A percentile compares a stretch with the other conserved stretches of the same genome.
phyloP scores from a whole-genome alignment of 2,113 vertebrate species.

The Taurulus bubalis region DNA sequence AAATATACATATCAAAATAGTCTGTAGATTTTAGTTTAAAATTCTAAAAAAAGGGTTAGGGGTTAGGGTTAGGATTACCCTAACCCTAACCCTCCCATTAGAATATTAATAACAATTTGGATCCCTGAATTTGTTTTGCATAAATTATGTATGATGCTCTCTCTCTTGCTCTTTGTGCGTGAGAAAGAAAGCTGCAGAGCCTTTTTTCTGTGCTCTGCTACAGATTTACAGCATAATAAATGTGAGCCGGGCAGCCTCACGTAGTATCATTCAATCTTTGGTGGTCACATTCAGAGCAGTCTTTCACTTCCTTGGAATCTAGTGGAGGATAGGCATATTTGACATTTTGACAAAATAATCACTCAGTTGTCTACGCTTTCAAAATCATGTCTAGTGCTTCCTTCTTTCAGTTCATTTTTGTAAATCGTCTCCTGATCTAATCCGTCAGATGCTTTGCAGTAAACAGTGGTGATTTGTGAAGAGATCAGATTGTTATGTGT shows the following conservation, averaged over 20 bases:
- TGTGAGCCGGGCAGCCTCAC: conserved; percentile 18
- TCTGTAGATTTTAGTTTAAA: no score
- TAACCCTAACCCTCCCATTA: no score
- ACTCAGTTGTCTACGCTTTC: conserved; percentile 30
- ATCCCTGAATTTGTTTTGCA: conserved; percentile 19
- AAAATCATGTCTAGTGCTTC: conserved; percentile 31
- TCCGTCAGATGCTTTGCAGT: conserved; percentile 29
- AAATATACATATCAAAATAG: background rate
- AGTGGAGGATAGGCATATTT: conserved; percentile 5
- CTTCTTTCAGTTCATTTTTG: conserved; percentile 29
- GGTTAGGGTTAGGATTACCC: no score
- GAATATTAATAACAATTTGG: conserved; percentile 61
- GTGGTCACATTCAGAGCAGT: conserved; percentile 16
- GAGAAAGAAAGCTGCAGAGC: background rate
- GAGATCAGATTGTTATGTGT: background rate
- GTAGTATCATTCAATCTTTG: conserved; percentile 47
- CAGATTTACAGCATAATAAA: conserved; percentile 69
- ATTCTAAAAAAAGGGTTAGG: no score
- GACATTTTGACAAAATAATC: conserved; percentile 63
- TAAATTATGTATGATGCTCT: conserved; percentile 45
- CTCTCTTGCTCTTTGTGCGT: conserved; percentile 2
- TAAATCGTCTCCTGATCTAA: conserved; percentile 32
- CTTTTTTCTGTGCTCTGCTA: conserved; percentile 9
- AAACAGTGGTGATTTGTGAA: background rate
- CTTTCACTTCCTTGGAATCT: conserved; percentile 1